Evolutionary conservation across 2,888 invertebrate genomes (phyloP).

Genomic region (Phalera bucephala): DNA sequence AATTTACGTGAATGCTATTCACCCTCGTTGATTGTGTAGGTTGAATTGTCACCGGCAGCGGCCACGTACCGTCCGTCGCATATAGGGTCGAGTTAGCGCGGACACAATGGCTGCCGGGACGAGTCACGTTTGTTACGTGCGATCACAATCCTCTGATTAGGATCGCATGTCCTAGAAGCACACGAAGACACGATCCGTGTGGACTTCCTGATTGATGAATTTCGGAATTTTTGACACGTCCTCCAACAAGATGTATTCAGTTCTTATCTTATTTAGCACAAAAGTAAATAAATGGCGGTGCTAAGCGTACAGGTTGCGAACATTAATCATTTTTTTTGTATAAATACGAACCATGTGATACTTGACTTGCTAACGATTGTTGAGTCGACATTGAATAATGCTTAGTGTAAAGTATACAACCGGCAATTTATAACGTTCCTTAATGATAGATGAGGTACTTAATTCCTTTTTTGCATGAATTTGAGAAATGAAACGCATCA

Average conservation of each 20-base stretch:
- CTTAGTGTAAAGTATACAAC: background rate
- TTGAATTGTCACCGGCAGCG: conserved; percentile 23
- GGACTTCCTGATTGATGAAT: conserved; percentile 31
- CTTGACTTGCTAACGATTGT: background rate
- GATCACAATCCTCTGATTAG: conserved; percentile 50
- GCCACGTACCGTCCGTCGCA: conserved; percentile 4
- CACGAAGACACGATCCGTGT: conserved; percentile 10
- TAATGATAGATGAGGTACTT: too few relatives aligned
- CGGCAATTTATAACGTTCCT: background rate
- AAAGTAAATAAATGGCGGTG: background rate
- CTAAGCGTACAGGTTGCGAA: background rate
- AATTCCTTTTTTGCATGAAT: too few relatives aligned
- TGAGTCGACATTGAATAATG: background rate
- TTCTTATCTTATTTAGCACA: background rate
- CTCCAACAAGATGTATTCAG: background rate
- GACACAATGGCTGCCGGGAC: conserved; percentile 36
- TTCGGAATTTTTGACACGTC: conserved; percentile 9
- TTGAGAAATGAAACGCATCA: too few relatives aligned
- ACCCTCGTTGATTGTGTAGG: conserved; percentile 14
- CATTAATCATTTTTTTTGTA: conserved; percentile 3
- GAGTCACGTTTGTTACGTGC: conserved; percentile 41
- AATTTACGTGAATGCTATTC: conserved; percentile 17
- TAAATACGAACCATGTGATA: background rate
- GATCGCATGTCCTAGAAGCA: conserved; percentile 37
- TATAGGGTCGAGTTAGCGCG: conserved; percentile 10